Conservation (phyloP, 2,888 invertebrate species). For the Hesperia comma region DNA sequence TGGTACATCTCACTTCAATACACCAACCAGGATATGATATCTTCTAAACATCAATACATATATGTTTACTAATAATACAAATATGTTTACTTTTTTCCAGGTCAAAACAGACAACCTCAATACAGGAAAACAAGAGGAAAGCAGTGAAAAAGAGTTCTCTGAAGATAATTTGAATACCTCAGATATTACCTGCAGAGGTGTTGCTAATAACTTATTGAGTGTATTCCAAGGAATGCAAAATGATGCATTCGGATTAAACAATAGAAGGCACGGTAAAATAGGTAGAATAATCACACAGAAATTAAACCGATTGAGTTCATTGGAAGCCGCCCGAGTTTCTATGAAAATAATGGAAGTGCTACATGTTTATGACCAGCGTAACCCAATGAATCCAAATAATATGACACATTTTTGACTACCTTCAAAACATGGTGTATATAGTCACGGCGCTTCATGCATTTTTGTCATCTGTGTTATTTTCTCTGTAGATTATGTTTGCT, state of each 20-base stretch:
- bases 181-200: conserved; percentile 53
- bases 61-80: not conserved
- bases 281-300: conserved; percentile 61
- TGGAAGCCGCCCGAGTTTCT: conserved; percentile 62
- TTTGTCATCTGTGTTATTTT: too few species aligned
- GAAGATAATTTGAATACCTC: conserved; percentile 45
- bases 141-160: conserved; percentile 49
- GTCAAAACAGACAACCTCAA: conserved; percentile 23
- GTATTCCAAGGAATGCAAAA: conserved; percentile 67
- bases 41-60: too few species aligned
- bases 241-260: conserved; percentile 62
- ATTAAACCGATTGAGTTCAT: conserved; percentile 64
- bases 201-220: conserved; percentile 62
- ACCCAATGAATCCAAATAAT: conserved; percentile 70
- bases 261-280: conserved; percentile 59
- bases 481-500: too few species aligned
- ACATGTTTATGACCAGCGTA: conserved; percentile 65
- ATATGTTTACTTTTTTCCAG: conserved; percentile 23
- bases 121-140: conserved; percentile 44
- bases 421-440: too few species aligned
- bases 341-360: conserved; percentile 68
- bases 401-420: not conserved
- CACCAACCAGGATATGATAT: too few species aligned
- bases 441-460: too few species aligned
- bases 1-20: too few species aligned